Conservation (phyloP, 1,140 invertebrate genomes). For the Spodoptera frugiperda region DNA sequence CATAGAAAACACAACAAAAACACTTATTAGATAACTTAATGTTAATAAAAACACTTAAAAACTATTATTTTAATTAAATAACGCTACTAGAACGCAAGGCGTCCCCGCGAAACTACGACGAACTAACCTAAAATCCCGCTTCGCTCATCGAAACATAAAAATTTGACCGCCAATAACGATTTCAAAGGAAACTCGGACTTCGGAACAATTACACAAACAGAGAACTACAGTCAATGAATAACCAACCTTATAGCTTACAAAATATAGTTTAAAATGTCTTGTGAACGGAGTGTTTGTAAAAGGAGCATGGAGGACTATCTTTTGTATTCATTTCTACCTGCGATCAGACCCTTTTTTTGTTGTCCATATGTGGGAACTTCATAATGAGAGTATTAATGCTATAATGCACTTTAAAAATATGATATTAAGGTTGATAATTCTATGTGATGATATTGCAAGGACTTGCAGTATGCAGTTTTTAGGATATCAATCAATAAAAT, state of each 20-base stretch:
- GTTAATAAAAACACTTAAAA: constrained; percentile 53
- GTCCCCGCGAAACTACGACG: constrained; percentile 61
- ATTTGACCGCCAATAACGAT: constrained; percentile 78
- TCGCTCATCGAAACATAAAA: constrained; percentile 68
- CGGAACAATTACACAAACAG: constrained; percentile 53
- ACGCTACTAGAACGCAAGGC: constrained; percentile 56
- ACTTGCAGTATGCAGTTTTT: constrained; percentile 51
- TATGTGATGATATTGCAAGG: constrained; percentile 38
- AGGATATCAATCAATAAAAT: constrained; percentile 49
- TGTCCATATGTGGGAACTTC: constrained; percentile 56
- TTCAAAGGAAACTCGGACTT: constrained; percentile 69
- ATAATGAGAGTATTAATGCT: constrained; percentile 27
- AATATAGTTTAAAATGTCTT: constrained; percentile 45
- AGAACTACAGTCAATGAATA: constrained; percentile 32
- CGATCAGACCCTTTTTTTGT: constrained; percentile 78
- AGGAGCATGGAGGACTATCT: constrained; percentile 67
- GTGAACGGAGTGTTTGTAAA: constrained; percentile 49
- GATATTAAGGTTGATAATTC: constrained; percentile 52
- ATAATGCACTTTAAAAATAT: constrained; percentile 42
- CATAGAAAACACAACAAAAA: constrained; percentile 43
- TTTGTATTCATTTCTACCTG: constrained; percentile 83
- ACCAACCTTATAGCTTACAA: constrained; percentile 46
- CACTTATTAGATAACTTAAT: constrained; percentile 28
- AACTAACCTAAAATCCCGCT: constrained; percentile 78
- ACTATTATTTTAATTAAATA: constrained; percentile 61